Base-by-base conservation (phyloP, 1,140 invertebrate genomes). In the Tribolium castaneum region DNA sequence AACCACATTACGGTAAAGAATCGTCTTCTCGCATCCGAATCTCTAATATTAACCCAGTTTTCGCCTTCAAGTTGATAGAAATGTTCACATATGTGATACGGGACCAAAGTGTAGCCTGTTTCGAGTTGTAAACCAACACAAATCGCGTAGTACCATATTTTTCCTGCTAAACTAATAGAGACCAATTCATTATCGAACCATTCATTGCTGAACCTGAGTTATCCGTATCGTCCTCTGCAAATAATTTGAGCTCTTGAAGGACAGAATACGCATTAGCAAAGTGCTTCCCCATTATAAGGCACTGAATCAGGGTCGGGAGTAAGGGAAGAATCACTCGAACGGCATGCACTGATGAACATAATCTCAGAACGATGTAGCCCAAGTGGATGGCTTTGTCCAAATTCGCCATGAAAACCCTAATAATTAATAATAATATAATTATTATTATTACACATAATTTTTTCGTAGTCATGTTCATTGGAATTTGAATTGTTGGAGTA, bases 71-170 rank as follows among this genome's bases (percentile, higher is more conserved):
- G 84, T 45, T 88, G 82, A 76, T 85, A 87, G 56, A 87, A 88
- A 3, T 82, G 83, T 30, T 87, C 84, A 51, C 85, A 87, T 16
- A 70, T 39, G 1, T 72, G 52, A 49, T 80, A 81, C 0, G 84
- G 80, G 19, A 80, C 75, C 6, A 89, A 71, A 2, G 84, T 82
- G 7, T 89, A 84, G 0, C 89, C 89, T 0, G 87, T 86, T 72
- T 90, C 89, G 52, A 90, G 78, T 70, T 89, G 85, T 13, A 89
- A 79, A 30, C 87, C 86, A 3, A 88, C 78, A 59, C 87, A 87
- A 3, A 88, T 80, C 0, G 87, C 86, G 78, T 88, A 88, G 78
- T 88, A 90, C 89, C 89, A 90, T 14, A 79, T 78, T 74, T 50
- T 79, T 49, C 78, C 83, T 84, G 35, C 2, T 80, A 79, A 80